Evolutionary conservation across 2,888 invertebrate genomes (phyloP).

Genomic region (Strigamia crassipes): DNA sequence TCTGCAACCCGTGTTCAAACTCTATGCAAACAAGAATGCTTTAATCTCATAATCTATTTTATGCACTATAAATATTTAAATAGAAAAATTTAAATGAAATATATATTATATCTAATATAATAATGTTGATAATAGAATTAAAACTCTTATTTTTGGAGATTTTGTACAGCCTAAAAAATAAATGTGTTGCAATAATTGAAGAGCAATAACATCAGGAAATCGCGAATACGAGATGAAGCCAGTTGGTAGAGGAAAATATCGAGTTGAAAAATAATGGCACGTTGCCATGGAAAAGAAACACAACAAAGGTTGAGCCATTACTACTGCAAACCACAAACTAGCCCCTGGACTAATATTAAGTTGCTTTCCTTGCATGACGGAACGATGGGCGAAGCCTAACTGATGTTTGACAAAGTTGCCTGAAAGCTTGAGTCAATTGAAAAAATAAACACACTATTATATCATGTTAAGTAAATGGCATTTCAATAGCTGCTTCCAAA

Average conservation of each 20-base stretch:
- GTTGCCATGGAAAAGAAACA: constrained; percentile 39
- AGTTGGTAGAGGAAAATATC: background rate
- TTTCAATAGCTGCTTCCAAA: no score
- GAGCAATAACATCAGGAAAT: background rate
- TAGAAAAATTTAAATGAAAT: no score
- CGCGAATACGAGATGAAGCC: background rate
- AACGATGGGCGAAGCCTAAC: background rate
- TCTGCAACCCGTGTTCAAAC: no score
- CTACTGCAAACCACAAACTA: background rate
- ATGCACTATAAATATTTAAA: no score
- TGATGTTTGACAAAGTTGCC: background rate
- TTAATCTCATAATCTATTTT: no score
- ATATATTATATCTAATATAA: no score
- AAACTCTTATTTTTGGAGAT: no score
- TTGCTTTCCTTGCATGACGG: constrained; percentile 1
- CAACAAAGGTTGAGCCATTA: constrained; percentile 17
- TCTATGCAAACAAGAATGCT: no score
- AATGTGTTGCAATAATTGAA: background rate
- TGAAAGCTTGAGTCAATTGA: background rate
- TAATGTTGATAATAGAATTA: no score
- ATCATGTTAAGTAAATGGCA: background rate
- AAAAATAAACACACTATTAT: background rate
- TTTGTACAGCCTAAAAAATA: no score
- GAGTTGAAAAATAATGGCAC: constrained; percentile 27
- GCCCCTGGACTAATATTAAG: constrained; percentile 14